phyloP scores from a whole-genome alignment of 2,113 vertebrate genomes.

The Panthera leo region DNA sequence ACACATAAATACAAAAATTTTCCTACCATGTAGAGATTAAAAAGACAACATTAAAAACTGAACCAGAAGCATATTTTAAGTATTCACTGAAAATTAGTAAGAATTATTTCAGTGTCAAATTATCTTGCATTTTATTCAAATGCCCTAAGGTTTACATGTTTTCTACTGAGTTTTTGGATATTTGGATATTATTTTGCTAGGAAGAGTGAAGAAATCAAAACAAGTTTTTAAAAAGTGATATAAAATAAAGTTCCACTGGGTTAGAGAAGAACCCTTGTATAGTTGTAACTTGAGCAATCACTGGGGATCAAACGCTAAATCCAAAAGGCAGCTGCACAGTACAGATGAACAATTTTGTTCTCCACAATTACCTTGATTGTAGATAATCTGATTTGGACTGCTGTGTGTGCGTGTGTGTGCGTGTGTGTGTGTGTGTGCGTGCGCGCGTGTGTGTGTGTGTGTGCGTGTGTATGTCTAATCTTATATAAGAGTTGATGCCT shows the following conservation, averaged over 20 bases:
- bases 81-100: neutral
- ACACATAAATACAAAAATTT: neutral
- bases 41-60: neutral
- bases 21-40: neutral
- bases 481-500: conserved; percentile 81
- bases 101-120: neutral
- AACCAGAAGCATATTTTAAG: neutral
- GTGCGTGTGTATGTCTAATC: conserved; percentile 80
- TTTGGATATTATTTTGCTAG: neutral
- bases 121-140: neutral
- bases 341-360: conserved; percentile 84
- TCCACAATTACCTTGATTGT: conserved; percentile 89
- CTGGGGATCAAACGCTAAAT: conserved; percentile 85
- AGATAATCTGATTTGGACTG: conserved; percentile 87
- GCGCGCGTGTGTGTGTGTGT: conserved; percentile 41
- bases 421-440: neutral
- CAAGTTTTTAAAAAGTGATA: conserved; percentile 42
- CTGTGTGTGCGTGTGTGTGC: conserved; percentile 18
- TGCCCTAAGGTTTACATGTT: neutral
- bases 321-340: conserved; percentile 82
- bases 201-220: conserved; percentile 27
- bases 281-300: conserved; percentile 61
- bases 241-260: conserved; percentile 58
- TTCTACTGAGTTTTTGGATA: neutral
- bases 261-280: conserved; percentile 50